Evolutionary conservation across 23 tunicate species (phyloP), one percentile per base, ranked within the genome.

Genomic region (Diplosoma virens): DNA sequence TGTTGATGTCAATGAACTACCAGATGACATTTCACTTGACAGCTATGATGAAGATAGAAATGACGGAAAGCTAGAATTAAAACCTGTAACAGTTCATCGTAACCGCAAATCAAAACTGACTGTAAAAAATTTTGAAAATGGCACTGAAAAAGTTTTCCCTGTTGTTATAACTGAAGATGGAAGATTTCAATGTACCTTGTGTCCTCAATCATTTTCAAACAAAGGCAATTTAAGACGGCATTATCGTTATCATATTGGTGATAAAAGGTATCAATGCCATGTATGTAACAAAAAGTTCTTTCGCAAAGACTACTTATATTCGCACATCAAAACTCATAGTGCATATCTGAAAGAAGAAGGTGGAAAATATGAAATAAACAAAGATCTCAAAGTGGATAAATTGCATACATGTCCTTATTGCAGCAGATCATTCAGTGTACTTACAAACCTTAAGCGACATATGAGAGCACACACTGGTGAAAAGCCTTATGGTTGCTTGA

Each of bases 191-290:
- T 72, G 78, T 24, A 5, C 37, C 5, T 16, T 72, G n/a, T 72
- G 78, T 33, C 28, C 78, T 26, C 47, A 35, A 20, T 28, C 60
- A 23, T 72, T 30, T 48, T 47, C 78, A 48, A 30, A 32, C 3
- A 72, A 24, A 72, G 61, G 78, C 60, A 72, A 72, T 72, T 22
- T 72, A 3, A 11, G 7, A 7, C 59, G 78, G 2, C 78, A 72
- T 34, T 50, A 72, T 28, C 78, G 78, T 18, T 30, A 29, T 14
- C 78, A 72, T 24, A 72, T 36, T 4, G 25, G 25, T 11, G 81
- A 76, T 18, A 56, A 31, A 22, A 33, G 68, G 30, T 76, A 28
- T 32, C 25, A 59, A 25, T 76, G 81, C 47, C 58, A 20, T 6
- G 69, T 76, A 3, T 76, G 81, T 32, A 22, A n/a, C 5, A 76